phyloP scores from a whole-genome alignment of 2,113 vertebrate genomes.

The Sander vitreus region DNA sequence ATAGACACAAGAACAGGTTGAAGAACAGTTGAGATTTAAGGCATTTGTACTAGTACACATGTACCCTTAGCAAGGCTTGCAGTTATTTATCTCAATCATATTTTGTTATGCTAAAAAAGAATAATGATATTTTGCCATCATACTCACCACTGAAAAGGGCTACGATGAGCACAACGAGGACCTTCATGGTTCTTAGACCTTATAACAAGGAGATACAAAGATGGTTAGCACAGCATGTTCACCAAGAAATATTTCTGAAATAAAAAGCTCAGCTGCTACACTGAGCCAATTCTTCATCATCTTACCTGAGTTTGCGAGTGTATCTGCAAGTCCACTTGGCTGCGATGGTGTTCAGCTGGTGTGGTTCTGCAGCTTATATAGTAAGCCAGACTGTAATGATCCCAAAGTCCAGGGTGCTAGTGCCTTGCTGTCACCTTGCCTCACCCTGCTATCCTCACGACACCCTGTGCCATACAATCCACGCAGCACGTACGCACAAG shows the following conservation, averaged over 20 bases:
- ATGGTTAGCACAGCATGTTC: slow-evolving; percentile 11
- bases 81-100: neutral
- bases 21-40: neutral
- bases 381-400: slow-evolving; percentile 52
- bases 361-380: slow-evolving; percentile 73
- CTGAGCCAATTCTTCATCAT: too few relatives aligned
- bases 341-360: slow-evolving; percentile 46
- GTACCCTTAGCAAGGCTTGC: rapidly evolving
- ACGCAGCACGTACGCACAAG: neutral
- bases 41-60: neutral
- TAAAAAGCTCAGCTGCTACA: neutral
- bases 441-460: slow-evolving; percentile 54
- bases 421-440: slow-evolving; percentile 72
- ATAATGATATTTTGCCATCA: neutral
- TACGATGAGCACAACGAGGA: slow-evolving; percentile 71
- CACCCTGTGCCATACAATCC: slow-evolving; percentile 39
- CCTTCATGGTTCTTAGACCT: slow-evolving; percentile 75
- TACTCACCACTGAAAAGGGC: slow-evolving; percentile 77
- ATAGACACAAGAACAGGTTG: slow-evolving; percentile 15
- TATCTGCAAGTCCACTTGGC: slow-evolving; percentile 56
- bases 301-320: slow-evolving; percentile 63
- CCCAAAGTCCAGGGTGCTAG: slow-evolving; percentile 77
- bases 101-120: neutral
- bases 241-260: neutral
- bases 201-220: slow-evolving; percentile 7